Evolutionary conservation across 92 coral and sea anemone genomes (phyloP).

Genomic region (Actinostola sp.): DNA sequence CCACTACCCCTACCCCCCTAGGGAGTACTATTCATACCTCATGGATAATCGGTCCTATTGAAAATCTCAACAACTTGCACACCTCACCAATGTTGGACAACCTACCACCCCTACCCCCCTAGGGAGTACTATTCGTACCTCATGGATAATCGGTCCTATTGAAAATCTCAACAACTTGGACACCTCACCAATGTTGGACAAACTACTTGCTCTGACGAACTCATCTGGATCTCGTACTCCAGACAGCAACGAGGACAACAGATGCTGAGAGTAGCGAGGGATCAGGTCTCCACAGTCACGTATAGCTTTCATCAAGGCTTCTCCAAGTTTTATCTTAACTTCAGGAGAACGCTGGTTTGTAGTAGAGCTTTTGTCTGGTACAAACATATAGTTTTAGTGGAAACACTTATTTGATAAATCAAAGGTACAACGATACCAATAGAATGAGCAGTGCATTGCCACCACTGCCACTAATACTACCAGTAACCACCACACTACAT

Average conservation of each 20-base stretch:
- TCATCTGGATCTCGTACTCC: constrained; percentile 84
- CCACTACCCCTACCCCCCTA: neutral
- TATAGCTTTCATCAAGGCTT: constrained; percentile 84
- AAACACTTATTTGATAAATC: too few relatives aligned
- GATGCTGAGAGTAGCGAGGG: constrained; percentile 78
- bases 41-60: constrained; percentile 63
- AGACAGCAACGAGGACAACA: constrained; percentile 72
- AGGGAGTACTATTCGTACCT: constrained; percentile 54
- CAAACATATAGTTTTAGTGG: neutral
- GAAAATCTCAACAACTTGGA: constrained; percentile 83
- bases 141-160: constrained; percentile 74
- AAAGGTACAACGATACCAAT: too few relatives aligned
- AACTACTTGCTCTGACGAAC: constrained; percentile 92
- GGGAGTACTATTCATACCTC: constrained; percentile 58
- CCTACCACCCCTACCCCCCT: neutral
- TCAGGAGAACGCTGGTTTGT: constrained; percentile 58
- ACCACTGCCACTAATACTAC: too few relatives aligned
- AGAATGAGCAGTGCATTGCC: too few relatives aligned
- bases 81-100: constrained; percentile 65
- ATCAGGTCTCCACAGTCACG: constrained; percentile 83
- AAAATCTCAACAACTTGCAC: constrained; percentile 70
- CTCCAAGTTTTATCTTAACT: constrained; percentile 82
- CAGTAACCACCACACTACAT: too few relatives aligned
- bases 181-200: constrained; percentile 91
- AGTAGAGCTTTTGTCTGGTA: neutral